A percentile compares a stretch with the other conserved stretches of the same genome.
These are phyloP conservation scores for Parambassis ranga DNA, from an alignment of 2,797 vertebrate genomes.

Conservation along the genomic window DNA sequence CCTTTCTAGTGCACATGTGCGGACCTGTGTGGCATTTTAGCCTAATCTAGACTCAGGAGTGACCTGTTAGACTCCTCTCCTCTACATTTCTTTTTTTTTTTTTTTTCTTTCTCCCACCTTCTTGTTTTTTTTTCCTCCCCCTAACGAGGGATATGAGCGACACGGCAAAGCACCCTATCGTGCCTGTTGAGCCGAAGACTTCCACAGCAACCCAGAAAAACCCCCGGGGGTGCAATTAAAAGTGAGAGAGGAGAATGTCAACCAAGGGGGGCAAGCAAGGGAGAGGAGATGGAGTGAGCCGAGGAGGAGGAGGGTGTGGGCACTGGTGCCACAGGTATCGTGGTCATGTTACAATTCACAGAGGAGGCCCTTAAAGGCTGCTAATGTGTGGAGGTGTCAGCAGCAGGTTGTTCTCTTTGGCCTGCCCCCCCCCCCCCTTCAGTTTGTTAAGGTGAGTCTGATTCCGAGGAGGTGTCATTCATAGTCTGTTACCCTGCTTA, in stretches of 20 bases:
- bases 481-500: constrained; percentile 1
- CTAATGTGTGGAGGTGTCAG: constrained; percentile 66
- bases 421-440: background rate
- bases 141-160: constrained; percentile 72
- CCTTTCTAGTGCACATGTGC: constrained; percentile 42
- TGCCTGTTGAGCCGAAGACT: constrained; percentile 66
- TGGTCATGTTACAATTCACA: constrained; percentile 62
- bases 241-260: constrained; percentile 81
- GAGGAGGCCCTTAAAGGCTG: constrained; percentile 70
- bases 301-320: background rate
- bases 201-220: constrained; percentile 66
- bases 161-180: constrained; percentile 65
- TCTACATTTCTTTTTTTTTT: constrained; percentile 10
- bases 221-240: constrained; percentile 80
- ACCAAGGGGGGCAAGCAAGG: constrained; percentile 46
- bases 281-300: background rate
- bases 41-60: constrained; percentile 17
- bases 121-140: constrained; percentile 6
- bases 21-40: constrained; percentile 45
- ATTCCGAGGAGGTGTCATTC: constrained; percentile 28
- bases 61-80: constrained; percentile 11
- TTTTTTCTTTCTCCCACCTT: background rate
- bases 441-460: constrained; percentile 34
- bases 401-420: constrained; percentile 47
- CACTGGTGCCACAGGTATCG: constrained; percentile 63